Percentiles rank a stretch among this genome's conserved stretches.
phyloP scores from a whole-genome alignment of 1,140 invertebrate species.

The Cyclargus thomasi region DNA sequence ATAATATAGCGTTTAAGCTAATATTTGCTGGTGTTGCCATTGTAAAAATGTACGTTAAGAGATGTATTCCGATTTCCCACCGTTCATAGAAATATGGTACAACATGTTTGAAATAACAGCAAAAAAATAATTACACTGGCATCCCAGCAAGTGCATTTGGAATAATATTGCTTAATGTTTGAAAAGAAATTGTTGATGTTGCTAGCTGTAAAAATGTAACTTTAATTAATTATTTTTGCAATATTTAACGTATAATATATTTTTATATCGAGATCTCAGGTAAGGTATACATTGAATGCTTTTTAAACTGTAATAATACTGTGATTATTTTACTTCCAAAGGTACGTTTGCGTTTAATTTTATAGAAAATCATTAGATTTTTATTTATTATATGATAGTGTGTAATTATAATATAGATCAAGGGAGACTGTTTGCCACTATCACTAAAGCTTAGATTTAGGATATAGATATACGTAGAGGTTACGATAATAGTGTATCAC shows the following conservation, averaged over 20 bases:
- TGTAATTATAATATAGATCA: conserved; percentile 39
- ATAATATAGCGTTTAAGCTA: conserved; percentile 33
- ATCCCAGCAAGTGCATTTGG: conserved; percentile 43
- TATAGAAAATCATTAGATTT: conserved; percentile 25
- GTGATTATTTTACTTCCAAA: conserved; percentile 50
- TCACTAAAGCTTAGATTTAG: conserved; percentile 34
- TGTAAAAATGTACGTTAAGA: conserved; percentile 18
- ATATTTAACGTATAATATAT: conserved; percentile 50
- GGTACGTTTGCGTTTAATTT: conserved; percentile 21
- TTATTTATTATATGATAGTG: conserved; percentile 26
- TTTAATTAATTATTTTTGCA: conserved; percentile 62
- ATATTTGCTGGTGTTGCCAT: conserved; percentile 46
- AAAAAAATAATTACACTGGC: conserved; percentile 34
- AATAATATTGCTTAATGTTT: conserved; percentile 64
- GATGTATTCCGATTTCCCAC: neutral
- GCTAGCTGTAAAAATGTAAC: conserved; percentile 56
- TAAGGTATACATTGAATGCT: conserved; percentile 30
- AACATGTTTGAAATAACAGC: neutral
- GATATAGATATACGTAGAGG: conserved; percentile 26
- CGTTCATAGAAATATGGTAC: too few relatives aligned
- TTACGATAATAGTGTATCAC: conserved; percentile 34
- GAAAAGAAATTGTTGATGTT: conserved; percentile 61
- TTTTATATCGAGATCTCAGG: conserved; percentile 58
- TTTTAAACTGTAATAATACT: conserved; percentile 54
- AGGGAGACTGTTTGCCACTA: conserved; percentile 45